Conservation (phyloP, 2,797 vertebrate species). For the Catostomus latipinnis region DNA sequence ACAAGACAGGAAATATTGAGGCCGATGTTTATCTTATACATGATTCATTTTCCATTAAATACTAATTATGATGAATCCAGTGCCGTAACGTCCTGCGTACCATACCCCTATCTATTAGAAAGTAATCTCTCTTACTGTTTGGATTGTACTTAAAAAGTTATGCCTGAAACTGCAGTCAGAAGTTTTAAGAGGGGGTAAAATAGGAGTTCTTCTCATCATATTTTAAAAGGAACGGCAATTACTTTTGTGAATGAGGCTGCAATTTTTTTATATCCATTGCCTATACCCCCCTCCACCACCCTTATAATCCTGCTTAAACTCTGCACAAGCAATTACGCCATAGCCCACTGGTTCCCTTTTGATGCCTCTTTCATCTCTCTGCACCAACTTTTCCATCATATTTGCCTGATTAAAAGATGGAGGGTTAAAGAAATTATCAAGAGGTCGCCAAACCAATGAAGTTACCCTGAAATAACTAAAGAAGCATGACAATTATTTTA, state of each 20-base stretch:
- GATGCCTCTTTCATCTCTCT: slow-evolving; percentile 59
- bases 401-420: slow-evolving; percentile 63
- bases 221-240: slow-evolving; percentile 61
- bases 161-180: slow-evolving; percentile 30
- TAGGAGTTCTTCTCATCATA: slow-evolving; percentile 45
- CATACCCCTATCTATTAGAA: slow-evolving; percentile 46
- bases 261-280: slow-evolving; percentile 60
- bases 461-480: slow-evolving; percentile 43
- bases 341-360: slow-evolving; percentile 49
- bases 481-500: slow-evolving; percentile 25
- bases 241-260: slow-evolving; percentile 59
- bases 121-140: slow-evolving; percentile 44
- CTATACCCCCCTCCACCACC: slow-evolving; percentile 42
- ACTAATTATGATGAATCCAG: slow-evolving; percentile 51
- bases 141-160: slow-evolving; percentile 49
- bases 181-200: slow-evolving; percentile 44
- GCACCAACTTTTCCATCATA: slow-evolving; percentile 50
- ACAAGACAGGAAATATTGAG: slow-evolving; percentile 38
- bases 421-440: slow-evolving; percentile 63
- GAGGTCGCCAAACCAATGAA: slow-evolving; percentile 57
- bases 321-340: slow-evolving; percentile 57
- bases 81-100: not conserved
- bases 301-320: slow-evolving; percentile 65
- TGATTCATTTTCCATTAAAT: slow-evolving; percentile 46
- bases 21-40: slow-evolving; percentile 47